Evolutionary conservation across 1,140 invertebrate species (phyloP).

Genomic region (Lepidotrigona ventralis): DNA sequence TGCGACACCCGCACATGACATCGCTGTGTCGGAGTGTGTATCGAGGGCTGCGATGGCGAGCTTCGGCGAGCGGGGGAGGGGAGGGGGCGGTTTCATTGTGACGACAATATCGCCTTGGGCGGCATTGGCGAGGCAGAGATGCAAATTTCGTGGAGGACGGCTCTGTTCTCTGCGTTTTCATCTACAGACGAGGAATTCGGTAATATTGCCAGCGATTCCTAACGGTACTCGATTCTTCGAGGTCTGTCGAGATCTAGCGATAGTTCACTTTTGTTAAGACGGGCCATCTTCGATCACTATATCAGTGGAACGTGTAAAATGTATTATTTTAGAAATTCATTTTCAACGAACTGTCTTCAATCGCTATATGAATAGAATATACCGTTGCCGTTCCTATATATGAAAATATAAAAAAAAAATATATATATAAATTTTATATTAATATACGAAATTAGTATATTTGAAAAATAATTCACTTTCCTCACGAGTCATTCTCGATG

Average conservation of each 20-base stretch:
- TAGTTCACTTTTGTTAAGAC: neutral
- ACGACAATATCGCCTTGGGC: conserved; percentile 77
- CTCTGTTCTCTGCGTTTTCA: conserved; percentile 54
- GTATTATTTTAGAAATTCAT: neutral
- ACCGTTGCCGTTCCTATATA: too few species aligned
- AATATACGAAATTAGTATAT: too few species aligned
- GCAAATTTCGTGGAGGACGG: conserved; percentile 65
- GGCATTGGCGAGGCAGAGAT: conserved; percentile 71
- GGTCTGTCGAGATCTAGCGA: too few species aligned
- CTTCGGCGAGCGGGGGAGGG: conserved; percentile 29
- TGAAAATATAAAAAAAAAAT: too few species aligned
- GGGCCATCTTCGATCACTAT: neutral
- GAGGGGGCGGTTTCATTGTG: conserved; percentile 71
- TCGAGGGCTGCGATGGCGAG: conserved; percentile 57
- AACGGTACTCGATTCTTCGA: neutral
- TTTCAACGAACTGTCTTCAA: neutral
- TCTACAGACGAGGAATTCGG: conserved; percentile 52
- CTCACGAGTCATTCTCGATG: too few species aligned
- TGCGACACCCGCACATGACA: conserved; percentile 60
- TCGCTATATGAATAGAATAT: too few species aligned
- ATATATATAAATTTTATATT: too few species aligned
- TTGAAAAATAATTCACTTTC: too few species aligned
- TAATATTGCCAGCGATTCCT: conserved; percentile 14
- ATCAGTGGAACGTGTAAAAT: neutral
- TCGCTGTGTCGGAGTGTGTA: conserved; percentile 56